Percentiles rank a stretch among this genome's conserved stretches.
These are phyloP conservation scores for Luehdorfia chinensis DNA, from an alignment of 1,140 invertebrate species.

Conservation along the genomic window DNA sequence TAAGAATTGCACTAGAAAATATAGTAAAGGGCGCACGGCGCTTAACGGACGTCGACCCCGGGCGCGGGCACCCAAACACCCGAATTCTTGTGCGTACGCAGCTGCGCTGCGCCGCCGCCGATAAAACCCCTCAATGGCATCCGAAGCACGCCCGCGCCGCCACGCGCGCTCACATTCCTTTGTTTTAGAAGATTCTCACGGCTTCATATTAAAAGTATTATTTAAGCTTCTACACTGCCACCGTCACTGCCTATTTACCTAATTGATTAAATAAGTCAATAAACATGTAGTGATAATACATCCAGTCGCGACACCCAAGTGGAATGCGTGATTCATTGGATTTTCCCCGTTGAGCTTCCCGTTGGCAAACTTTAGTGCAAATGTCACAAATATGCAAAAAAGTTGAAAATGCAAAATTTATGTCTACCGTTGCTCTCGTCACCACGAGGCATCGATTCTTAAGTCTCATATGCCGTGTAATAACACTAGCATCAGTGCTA, in stretches of 20 bases:
- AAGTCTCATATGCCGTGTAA: no score
- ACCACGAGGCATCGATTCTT: no score
- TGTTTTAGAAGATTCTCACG: slow-evolving; percentile 8
- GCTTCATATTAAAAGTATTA: not conserved
- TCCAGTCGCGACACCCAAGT: not conserved
- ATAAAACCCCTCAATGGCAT: slow-evolving; percentile 33
- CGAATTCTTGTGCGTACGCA: slow-evolving; percentile 48
- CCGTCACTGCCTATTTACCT: no score
- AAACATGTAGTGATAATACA: not conserved
- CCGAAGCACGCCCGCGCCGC: not conserved
- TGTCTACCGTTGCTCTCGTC: no score
- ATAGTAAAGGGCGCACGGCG: slow-evolving; percentile 39
- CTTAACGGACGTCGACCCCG: slow-evolving; percentile 38
- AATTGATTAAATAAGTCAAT: not conserved
- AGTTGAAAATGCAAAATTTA: no score
- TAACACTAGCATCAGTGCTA: no score
- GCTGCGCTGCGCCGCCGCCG: slow-evolving; percentile 25
- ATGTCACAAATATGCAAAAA: no score
- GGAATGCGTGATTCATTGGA: slow-evolving; percentile 12
- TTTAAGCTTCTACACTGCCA: no score
- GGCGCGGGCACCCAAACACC: slow-evolving; percentile 32
- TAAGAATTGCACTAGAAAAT: slow-evolving; percentile 34
- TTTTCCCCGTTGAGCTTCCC: not conserved
- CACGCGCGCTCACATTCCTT: no score
- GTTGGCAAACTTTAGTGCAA: not conserved